Conservation (phyloP, 2,888 invertebrate genomes). For the Platycheirus albimanus region DNA sequence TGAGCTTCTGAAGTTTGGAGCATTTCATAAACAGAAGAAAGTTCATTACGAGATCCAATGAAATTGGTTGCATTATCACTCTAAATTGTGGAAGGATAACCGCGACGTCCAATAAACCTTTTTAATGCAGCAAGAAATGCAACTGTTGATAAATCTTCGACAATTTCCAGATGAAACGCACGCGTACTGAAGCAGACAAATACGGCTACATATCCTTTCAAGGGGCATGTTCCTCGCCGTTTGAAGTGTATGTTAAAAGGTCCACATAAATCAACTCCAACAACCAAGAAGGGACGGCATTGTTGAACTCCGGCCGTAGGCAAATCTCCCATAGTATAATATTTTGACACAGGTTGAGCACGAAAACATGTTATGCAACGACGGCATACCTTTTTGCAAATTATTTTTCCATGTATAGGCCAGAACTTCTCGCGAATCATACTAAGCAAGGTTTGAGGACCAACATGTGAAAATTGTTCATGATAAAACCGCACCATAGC, state of each 20-base stretch:
- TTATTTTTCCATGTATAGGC: too few relatives aligned
- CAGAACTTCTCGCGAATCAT: neutral
- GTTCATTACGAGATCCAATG: too few relatives aligned
- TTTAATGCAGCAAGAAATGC: conserved; percentile 46
- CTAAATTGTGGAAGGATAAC: conserved; percentile 44
- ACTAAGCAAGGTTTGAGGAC: neutral
- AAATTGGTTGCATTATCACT: too few relatives aligned
- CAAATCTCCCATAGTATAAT: too few relatives aligned
- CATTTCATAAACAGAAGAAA: too few relatives aligned
- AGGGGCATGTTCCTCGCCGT: conserved; percentile 23
- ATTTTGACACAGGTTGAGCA: too few relatives aligned
- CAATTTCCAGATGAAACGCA: conserved; percentile 53
- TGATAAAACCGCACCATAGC: neutral
- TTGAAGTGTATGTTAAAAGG: conserved; percentile 50
- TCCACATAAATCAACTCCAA: too few relatives aligned
- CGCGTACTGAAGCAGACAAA: conserved; percentile 58
- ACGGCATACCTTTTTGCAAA: neutral
- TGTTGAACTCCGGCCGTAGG: too few relatives aligned
- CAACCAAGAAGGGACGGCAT: too few relatives aligned
- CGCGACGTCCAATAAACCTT: too few relatives aligned
- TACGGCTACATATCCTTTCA: conserved; percentile 47
- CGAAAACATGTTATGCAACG: conserved; percentile 1
- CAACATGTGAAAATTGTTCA: neutral
- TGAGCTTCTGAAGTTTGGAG: too few relatives aligned
- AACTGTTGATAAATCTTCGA: conserved; percentile 46